Conservation (phyloP, 2,888 invertebrate species). For the Timema cristinae region DNA sequence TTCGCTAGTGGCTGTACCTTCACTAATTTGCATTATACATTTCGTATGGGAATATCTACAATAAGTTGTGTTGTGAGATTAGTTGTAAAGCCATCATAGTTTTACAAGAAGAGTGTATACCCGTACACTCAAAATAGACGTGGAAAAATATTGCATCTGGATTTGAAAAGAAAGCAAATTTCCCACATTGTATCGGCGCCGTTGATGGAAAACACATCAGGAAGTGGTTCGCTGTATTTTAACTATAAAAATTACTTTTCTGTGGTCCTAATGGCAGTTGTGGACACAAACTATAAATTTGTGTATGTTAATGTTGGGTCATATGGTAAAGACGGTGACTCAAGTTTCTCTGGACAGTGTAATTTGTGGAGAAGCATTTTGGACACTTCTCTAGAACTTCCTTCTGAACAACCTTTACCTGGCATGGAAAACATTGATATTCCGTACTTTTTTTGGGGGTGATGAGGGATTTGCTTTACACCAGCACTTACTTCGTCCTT, state of each 20-base stretch:
- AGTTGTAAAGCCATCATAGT: conserved; percentile 31
- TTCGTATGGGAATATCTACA: conserved; percentile 33
- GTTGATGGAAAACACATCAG: conserved; percentile 34
- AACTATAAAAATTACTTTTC: conserved; percentile 15
- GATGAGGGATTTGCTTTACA: conserved; percentile 29
- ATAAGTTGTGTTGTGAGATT: conserved; percentile 31
- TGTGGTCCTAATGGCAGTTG: conserved; percentile 29
- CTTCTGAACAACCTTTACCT: background rate
- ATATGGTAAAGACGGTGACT: conserved; percentile 21
- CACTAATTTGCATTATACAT: conserved; percentile 33
- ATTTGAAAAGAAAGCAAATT: conserved; percentile 34
- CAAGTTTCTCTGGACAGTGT: background rate
- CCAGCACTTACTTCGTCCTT: conserved; percentile 20
- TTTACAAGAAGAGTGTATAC: conserved; percentile 33
- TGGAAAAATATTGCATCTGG: conserved; percentile 31
- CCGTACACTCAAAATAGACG: conserved; percentile 25
- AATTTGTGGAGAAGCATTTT: no score
- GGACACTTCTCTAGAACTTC: no score
- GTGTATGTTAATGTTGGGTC: conserved; percentile 25
- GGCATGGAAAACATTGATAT: conserved; percentile 19
- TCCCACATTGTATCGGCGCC: conserved; percentile 34
- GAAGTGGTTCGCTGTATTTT: background rate
- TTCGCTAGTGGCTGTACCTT: conserved; percentile 34
- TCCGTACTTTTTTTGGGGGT: conserved; percentile 16
- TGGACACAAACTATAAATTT: conserved; percentile 29